Evolutionary conservation across 2,797 vertebrate species (phyloP).

Genomic region (Zenarchopterus dispar): DNA sequence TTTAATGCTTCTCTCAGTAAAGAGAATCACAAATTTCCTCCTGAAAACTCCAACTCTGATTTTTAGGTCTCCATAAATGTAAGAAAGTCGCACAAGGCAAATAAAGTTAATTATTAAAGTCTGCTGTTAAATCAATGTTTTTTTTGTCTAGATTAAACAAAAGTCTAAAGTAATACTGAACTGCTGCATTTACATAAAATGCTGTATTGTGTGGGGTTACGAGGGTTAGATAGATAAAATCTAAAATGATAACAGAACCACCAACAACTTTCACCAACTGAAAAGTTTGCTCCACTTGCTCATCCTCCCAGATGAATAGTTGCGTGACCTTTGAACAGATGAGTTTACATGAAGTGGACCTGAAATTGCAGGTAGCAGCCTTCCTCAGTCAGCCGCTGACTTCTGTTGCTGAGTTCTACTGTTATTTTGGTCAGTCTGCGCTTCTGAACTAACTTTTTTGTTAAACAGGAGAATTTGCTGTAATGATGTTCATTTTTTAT

Average conservation of each 20-base stretch:
- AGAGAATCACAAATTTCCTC: too few relatives aligned
- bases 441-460: constrained; percentile 21
- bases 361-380: constrained; percentile 13
- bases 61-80: constrained; percentile 14
- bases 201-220: background rate
- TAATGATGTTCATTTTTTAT: background rate
- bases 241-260: constrained; percentile 4
- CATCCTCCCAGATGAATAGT: constrained; percentile 7
- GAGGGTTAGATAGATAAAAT: constrained; percentile 1
- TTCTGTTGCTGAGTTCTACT: constrained; percentile 22
- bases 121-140: constrained; percentile 4
- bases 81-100: constrained; percentile 5
- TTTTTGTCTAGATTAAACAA: constrained; percentile 1
- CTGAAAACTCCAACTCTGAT: too few relatives aligned
- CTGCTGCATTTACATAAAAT: constrained; percentile 20
- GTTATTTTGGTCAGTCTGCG: constrained; percentile 1
- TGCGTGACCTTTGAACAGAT: constrained; percentile 62
- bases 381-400: constrained; percentile 31
- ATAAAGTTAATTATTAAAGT: background rate
- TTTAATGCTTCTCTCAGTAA: too few relatives aligned
- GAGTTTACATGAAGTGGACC: constrained; percentile 38
- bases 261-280: background rate
- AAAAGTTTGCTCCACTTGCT: constrained; percentile 21
- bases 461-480: constrained; percentile 36
- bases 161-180: background rate